Evolutionary conservation across 2,888 invertebrate genomes (phyloP).

Genomic region (Orthosia gothica): DNA sequence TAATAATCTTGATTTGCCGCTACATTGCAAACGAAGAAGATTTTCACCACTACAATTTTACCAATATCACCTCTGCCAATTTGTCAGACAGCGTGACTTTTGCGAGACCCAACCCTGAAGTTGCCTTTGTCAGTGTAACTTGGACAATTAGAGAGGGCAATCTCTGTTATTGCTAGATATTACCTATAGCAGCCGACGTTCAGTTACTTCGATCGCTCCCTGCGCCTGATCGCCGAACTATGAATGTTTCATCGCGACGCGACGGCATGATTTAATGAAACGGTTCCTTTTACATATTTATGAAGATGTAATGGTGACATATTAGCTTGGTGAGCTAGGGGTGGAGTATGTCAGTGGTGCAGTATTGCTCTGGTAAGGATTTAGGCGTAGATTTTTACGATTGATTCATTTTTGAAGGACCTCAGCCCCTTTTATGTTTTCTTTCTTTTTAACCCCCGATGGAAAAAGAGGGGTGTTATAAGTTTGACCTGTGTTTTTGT

Average conservation of each 20-base stretch:
- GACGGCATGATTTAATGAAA: slow-evolving; percentile 39
- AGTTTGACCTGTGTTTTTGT: too few relatives aligned
- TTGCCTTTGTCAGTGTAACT: slow-evolving; percentile 54
- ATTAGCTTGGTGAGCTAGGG: neutral
- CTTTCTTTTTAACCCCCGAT: too few relatives aligned
- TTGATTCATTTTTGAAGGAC: neutral
- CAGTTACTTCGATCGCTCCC: slow-evolving; percentile 26
- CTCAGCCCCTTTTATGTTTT: too few relatives aligned
- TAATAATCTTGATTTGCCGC: neutral
- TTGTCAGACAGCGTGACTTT: neutral
- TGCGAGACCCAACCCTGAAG: slow-evolving; percentile 51
- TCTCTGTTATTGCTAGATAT: slow-evolving; percentile 58
- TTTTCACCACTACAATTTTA: neutral
- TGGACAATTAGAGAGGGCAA: slow-evolving; percentile 60
- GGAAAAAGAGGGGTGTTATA: too few relatives aligned
- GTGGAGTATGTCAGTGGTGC: neutral
- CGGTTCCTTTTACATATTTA: slow-evolving; percentile 45
- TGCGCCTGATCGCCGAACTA: slow-evolving; percentile 42
- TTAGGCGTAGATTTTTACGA: neutral
- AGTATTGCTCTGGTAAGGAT: neutral
- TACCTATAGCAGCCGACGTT: slow-evolving; percentile 29
- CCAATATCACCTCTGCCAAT: neutral
- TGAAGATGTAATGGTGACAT: slow-evolving; percentile 30
- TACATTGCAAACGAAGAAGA: neutral
- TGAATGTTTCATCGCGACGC: slow-evolving; percentile 55